phyloP scores from a whole-genome alignment of 2,888 invertebrate genomes.

The Dasypogon diadema region DNA sequence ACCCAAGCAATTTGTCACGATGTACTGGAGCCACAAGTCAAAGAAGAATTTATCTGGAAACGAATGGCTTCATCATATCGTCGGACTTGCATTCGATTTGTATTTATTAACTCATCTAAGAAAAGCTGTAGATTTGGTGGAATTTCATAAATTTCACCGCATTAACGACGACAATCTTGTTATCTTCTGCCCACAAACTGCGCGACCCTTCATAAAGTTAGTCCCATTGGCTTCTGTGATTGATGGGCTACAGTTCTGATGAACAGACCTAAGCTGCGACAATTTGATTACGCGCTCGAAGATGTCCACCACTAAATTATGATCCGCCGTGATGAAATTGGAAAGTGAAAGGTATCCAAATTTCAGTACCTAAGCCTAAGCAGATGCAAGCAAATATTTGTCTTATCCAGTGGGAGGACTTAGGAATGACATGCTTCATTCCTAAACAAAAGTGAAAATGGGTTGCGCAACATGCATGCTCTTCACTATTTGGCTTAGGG shows the following conservation, averaged over 20 bases:
- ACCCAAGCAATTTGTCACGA: constrained; percentile 33
- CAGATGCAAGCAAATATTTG: constrained; percentile 36
- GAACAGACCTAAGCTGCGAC: constrained; percentile 32
- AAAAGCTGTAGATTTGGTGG: constrained; percentile 33
- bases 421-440: constrained; percentile 16
- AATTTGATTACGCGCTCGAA: constrained; percentile 38
- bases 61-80: constrained; percentile 33
- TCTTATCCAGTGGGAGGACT: constrained; percentile 32
- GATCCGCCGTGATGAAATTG: constrained; percentile 37
- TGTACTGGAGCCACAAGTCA: not conserved
- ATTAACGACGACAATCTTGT: not conserved
- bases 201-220: not conserved
- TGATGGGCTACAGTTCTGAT: constrained; percentile 23
- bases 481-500: not conserved
- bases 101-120: constrained; percentile 32
- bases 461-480: not conserved
- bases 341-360: constrained; percentile 28
- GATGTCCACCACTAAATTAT: constrained; percentile 21
- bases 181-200: constrained; percentile 7
- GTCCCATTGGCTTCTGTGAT: constrained; percentile 8
- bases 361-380: constrained; percentile 11
- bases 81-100: constrained; percentile 11
- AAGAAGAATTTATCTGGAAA: not conserved
- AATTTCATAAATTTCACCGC: constrained; percentile 43
- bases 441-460: constrained; percentile 21